phyloP scores from a whole-genome alignment of 2,888 invertebrate species.

The Dione juno region DNA sequence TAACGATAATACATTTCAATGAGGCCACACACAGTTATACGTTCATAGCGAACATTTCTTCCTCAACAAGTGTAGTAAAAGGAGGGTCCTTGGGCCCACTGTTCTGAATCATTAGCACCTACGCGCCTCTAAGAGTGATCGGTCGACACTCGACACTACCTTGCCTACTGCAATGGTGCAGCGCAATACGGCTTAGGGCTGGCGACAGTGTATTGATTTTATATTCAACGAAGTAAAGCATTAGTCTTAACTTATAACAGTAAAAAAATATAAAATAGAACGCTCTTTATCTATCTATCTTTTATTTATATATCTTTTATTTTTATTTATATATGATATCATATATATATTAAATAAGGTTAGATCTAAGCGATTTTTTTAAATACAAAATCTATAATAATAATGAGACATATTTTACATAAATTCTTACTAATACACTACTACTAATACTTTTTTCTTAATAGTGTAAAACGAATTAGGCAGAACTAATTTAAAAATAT shows the following conservation, averaged over 20 bases:
- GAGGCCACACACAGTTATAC: conserved; percentile 32
- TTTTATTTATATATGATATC: too few relatives aligned
- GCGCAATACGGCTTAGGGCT: conserved; percentile 39
- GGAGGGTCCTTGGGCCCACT: conserved; percentile 79
- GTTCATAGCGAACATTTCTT: conserved; percentile 51
- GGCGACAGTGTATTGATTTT: conserved; percentile 14
- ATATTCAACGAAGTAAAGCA: background rate
- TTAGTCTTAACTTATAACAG: background rate
- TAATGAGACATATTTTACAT: too few relatives aligned
- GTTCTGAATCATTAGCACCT: conserved; percentile 72
- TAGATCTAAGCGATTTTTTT: too few relatives aligned
- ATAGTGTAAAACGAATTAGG: too few relatives aligned
- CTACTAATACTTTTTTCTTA: too few relatives aligned
- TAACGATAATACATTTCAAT: conserved; percentile 16
- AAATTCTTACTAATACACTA: too few relatives aligned
- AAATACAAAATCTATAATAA: too few relatives aligned
- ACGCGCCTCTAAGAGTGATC: conserved; percentile 54
- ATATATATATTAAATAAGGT: too few relatives aligned
- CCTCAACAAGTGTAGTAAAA: conserved; percentile 67
- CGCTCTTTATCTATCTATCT: too few relatives aligned
- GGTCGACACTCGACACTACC: conserved; percentile 36
- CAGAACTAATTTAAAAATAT: too few relatives aligned
- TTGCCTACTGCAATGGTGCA: conserved; percentile 40
- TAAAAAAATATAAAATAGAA: too few relatives aligned
- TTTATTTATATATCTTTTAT: too few relatives aligned